A percentile compares a stretch with the other conserved stretches of the same genome.
Evolutionary conservation across 2,888 invertebrate genomes (phyloP).

Genomic region (Exocentrus adspersus): DNA sequence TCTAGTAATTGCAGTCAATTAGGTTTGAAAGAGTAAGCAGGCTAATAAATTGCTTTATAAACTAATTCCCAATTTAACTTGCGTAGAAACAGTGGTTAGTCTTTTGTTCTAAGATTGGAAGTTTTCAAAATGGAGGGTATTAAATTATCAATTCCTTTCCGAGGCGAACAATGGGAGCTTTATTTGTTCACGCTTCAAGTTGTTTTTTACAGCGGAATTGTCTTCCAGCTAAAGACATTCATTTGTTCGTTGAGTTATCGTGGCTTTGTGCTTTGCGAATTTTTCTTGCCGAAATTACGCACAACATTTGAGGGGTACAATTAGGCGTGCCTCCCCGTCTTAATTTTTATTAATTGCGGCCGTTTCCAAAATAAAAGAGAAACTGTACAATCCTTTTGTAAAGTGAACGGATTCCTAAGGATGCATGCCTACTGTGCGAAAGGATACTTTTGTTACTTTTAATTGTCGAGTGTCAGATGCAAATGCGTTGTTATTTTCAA

Average conservation of each 20-base stretch:
- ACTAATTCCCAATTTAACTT: slow-evolving; percentile 13
- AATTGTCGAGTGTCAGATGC: not conserved
- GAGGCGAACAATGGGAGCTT: slow-evolving; percentile 5
- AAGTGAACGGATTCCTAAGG: not conserved
- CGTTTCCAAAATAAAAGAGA: not conserved
- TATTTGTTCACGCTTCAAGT: slow-evolving; percentile 14
- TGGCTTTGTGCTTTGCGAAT: slow-evolving; percentile 1
- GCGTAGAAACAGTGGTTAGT: slow-evolving; percentile 1
- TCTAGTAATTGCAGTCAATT: too few relatives aligned
- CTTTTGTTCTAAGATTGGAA: slow-evolving; percentile 1
- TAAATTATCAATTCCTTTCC: slow-evolving; percentile 22
- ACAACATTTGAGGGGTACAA: not conserved
- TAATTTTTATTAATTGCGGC: slow-evolving; percentile 13
- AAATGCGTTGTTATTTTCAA: not conserved
- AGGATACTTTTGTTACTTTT: not conserved
- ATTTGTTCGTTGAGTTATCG: slow-evolving; percentile 12
- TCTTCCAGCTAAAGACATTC: slow-evolving; percentile 4
- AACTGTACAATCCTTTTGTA: not conserved
- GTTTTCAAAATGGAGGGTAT: slow-evolving; percentile 7
- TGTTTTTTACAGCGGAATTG: not conserved
- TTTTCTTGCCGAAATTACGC: not conserved
- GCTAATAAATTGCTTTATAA: slow-evolving; percentile 9
- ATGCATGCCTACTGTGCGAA: not conserved
- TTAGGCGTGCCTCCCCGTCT: not conserved
- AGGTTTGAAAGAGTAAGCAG: too few relatives aligned